Conservation (phyloP, 2,888 invertebrate species). For the Serrognathus titanus region DNA sequence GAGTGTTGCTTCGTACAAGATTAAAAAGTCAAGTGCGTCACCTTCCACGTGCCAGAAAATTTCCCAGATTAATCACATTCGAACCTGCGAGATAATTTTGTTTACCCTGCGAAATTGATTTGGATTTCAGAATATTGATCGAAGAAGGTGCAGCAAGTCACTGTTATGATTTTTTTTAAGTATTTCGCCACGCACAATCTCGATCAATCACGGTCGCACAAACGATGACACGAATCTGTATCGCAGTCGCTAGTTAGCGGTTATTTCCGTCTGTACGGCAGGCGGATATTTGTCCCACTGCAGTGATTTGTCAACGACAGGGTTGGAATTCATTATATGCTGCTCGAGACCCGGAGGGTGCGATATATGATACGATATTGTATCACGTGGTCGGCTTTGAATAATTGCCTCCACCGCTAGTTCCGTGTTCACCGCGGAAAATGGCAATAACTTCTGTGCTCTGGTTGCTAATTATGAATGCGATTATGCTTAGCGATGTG, state of each 20-base stretch:
- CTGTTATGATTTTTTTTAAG: constrained; percentile 16
- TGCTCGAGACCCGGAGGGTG: constrained; percentile 25
- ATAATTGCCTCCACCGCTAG: constrained; percentile 28
- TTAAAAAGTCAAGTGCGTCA: too few species aligned
- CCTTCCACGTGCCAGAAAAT: too few species aligned
- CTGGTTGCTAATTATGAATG: too few species aligned
- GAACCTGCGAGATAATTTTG: too few species aligned
- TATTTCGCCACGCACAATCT: constrained; percentile 23
- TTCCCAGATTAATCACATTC: too few species aligned
- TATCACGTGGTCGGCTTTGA: constrained; percentile 34
- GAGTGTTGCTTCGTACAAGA: too few species aligned
- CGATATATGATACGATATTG: constrained; percentile 36
- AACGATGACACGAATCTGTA: constrained; percentile 35
- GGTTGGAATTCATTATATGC: constrained; percentile 41
- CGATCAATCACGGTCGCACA: constrained; percentile 35
- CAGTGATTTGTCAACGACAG: constrained; percentile 48
- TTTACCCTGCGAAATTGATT: too few species aligned
- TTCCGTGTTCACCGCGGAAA: too few species aligned
- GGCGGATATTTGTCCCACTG: constrained; percentile 39
- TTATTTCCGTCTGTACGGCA: constrained; percentile 26
- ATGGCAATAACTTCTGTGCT: too few species aligned
- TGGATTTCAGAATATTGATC: too few species aligned
- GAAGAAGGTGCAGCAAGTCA: constrained; percentile 8
- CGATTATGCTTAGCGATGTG: too few species aligned
- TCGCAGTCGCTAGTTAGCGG: constrained; percentile 30